Base-by-base conservation (phyloP, 2,113 vertebrate genomes). In the Chlamydotis undulata region DNA sequence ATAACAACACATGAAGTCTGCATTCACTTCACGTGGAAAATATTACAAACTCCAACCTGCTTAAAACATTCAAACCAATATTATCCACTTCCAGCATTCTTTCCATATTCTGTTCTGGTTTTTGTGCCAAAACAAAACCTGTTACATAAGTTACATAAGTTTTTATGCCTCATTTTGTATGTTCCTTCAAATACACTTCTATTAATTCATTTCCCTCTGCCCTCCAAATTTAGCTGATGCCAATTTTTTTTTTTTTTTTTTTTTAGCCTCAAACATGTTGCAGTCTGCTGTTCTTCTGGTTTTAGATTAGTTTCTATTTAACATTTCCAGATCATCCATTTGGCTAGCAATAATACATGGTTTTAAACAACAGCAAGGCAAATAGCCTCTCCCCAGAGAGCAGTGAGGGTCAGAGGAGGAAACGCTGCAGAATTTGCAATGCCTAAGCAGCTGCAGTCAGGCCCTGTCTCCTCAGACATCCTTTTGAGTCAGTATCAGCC, bases 1-100 rank as follows among this genome's bases (percentile, higher is more conserved):
- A 29, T 55, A 77, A 47, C 45, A 91, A 19, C 57, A 65, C 26
- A 69, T 3, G 33, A 94, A 83, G 10, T 39, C 64, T 83, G 25
- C 26, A 83, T 56, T 81, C 35, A 71, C 33, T 86, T 83, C 26
- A 52, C 56, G 25, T 39, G 83, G 94, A 96, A 95, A 95, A 81
- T 39, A 83, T 87, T 55, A 41, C 29, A 60, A 90, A 74, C 12
- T 18, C 26, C 59, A 81, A 90, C 60, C 83, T 92, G 71, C 45
- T 96, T 92, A 86, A 96, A 90, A 41, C 68, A 83, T 92, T 81
- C 71, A 93, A 85, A 75, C 47, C 19, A 60, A 83, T 86, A 83
- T 53, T 83, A 55, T 52, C 64, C 53, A 31, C 37, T 92, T 75
- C 28, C 49, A 75, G 75, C 50, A 83, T 68, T 81, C 75, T 60